A percentile compares a stretch with the other conserved stretches of the same genome.
phyloP scores from a whole-genome alignment of 2,113 vertebrate genomes.

The Echinops telfairi region DNA sequence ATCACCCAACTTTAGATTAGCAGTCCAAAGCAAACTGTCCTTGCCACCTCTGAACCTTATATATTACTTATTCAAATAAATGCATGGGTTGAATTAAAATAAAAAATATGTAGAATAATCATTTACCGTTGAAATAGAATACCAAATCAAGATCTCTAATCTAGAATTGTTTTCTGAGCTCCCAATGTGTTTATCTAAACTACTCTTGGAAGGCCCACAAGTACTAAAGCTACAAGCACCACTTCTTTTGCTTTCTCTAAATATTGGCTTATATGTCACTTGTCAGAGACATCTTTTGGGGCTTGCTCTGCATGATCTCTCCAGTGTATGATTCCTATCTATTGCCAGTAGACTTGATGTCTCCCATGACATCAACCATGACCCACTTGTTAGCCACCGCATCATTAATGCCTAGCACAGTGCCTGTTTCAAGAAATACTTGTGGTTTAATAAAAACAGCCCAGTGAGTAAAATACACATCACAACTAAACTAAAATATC shows the following conservation, averaged over 20 bases:
- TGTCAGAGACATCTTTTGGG: neutral
- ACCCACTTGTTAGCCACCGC: neutral
- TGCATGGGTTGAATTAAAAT: neutral
- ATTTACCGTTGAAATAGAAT: neutral
- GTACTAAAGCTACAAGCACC: neutral
- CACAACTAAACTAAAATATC: neutral
- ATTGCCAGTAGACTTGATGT: neutral
- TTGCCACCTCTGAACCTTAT: neutral
- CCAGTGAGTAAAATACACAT: neutral
- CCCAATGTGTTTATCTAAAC: neutral
- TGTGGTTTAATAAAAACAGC: neutral
- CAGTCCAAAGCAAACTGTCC: neutral
- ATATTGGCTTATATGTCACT: neutral
- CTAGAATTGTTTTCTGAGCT: too few species aligned
- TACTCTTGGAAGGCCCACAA: neutral
- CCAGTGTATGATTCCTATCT: neutral
- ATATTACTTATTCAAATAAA: neutral
- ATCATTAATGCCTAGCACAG: neutral
- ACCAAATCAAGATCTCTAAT: neutral
- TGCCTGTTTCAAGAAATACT: neutral
- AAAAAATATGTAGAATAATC: neutral
- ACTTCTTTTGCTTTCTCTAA: neutral
- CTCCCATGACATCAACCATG: neutral
- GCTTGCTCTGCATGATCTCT: fast-evolving
- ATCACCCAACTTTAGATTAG: neutral